These are phyloP conservation scores for Drosophila mojavensis DNA, from an alignment of 1,140 invertebrate species.

Conservation along the genomic window DNA sequence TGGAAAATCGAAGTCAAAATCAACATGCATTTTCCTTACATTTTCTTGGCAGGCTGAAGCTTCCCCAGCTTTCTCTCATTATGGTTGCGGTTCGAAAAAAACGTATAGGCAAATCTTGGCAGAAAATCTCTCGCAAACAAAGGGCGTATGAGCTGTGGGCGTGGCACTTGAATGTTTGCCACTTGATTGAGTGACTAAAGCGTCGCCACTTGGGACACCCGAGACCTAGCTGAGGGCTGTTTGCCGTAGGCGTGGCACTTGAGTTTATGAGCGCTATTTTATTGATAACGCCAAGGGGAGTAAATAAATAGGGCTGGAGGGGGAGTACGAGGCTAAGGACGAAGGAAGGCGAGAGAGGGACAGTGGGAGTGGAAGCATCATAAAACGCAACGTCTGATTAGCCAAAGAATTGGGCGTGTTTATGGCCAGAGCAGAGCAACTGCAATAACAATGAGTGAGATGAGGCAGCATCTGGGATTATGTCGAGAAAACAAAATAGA, in stretches of 20 bases:
- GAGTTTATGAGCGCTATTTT: constrained; percentile 75
- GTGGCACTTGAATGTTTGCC: constrained; percentile 42
- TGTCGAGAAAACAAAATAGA: constrained; percentile 53
- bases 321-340: background rate
- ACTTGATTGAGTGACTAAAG: constrained; percentile 62
- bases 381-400: constrained; percentile 38
- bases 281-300: constrained; percentile 77
- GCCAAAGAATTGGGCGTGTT: constrained; percentile 39
- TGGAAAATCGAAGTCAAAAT: constrained; percentile 5
- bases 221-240: background rate
- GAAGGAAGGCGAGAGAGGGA: background rate
- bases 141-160: constrained; percentile 34
- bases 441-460: constrained; percentile 34
- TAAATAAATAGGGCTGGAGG: constrained; percentile 37
- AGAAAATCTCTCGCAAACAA: constrained; percentile 69
- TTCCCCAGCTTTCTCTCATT: background rate
- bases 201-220: constrained; percentile 16
- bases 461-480: constrained; percentile 51
- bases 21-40: constrained; percentile 16
- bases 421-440: constrained; percentile 52
- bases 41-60: background rate
- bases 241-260: constrained; percentile 49
- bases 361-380: constrained; percentile 9
- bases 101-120: constrained; percentile 71
- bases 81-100: constrained; percentile 6